A percentile compares a stretch with the other conserved stretches of the same genome.
phyloP scores from a whole-genome alignment of 1,140 invertebrate species.

The Ostrea denselamellosa region DNA sequence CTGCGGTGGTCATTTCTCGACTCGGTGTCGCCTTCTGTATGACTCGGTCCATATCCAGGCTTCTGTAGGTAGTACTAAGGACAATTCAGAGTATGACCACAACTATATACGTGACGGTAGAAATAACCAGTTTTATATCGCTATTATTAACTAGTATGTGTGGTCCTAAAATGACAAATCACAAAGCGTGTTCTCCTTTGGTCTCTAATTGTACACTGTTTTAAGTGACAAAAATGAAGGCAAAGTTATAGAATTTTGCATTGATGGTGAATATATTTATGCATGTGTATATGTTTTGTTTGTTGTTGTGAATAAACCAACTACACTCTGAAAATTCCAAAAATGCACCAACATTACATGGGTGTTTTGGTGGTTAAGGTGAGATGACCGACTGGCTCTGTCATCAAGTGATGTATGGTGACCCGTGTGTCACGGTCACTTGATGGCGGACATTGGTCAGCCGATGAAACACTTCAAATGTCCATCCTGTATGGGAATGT shows the following conservation, averaged over 20 bases:
- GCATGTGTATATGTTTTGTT: too few relatives aligned
- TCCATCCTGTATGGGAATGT: not conserved
- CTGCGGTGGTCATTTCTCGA: conserved; percentile 12
- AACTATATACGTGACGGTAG: not conserved
- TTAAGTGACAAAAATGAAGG: not conserved
- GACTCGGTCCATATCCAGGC: not conserved
- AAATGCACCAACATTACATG: too few relatives aligned
- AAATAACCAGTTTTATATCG: not conserved
- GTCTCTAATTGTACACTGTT: not conserved
- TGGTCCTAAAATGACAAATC: not conserved
- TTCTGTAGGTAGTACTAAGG: not conserved
- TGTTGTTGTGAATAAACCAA: too few relatives aligned
- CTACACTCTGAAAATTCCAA: too few relatives aligned
- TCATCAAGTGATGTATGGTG: not conserved
- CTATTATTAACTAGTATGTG: conserved; percentile 11
- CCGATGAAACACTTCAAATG: not conserved
- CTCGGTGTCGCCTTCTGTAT: conserved; percentile 4
- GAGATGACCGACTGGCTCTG: not conserved
- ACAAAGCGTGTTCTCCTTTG: not conserved
- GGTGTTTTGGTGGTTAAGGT: too few relatives aligned
- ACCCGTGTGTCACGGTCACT: not conserved
- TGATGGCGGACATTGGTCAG: not conserved
- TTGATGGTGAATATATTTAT: too few relatives aligned
- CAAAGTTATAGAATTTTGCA: not conserved
- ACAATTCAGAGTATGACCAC: not conserved